Base-by-base conservation (phyloP, 2,888 invertebrate genomes). In the Caenorhabditis sp. region DNA sequence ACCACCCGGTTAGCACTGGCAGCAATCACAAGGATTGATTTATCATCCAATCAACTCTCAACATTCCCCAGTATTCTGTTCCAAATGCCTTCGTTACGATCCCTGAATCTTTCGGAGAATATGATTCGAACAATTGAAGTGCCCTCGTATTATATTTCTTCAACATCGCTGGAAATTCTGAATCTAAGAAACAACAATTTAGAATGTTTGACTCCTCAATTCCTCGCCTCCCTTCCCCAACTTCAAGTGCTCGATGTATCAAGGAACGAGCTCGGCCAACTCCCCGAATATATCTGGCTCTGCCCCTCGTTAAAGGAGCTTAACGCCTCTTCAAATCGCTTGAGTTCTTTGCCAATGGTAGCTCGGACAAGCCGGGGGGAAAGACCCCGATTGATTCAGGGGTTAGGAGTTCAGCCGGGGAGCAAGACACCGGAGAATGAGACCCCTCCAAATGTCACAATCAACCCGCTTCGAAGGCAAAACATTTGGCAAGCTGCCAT, bases 21-120 rank as follows among this genome's bases (percentile, higher is more conserved):
- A 85, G 95, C 96, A 0, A 92, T 99, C 69, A 99, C 97, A 0
- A 91, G 96, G 50, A 90, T 97, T 27, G 97, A 99, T 89, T 91
- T 97, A 53, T 95, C 96, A 8, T 92, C 93, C 88, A 99, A 97
- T 89, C 92, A 92, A 69, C 90, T 99, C 60, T 91, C 92, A 0
- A 90, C 91, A 27, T 89, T 97, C 81, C 97, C 97, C 0, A 89
- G 92, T 0, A 92, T 92, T 67, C 90, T 97, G 59, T 95, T 97
- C 88, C 92, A 93, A 73, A 90, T 96, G 84, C 91, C 92, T 73
- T 95, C 95, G 85, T 59, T 77, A 10, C 59, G 60, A 57, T 67
- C 63, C 17, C 60, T 77, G 17, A 80, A 80, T 57, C 23, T 80
- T 20, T 61, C 71, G n/a, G 76, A 74, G 14, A 78, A 80, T 38